Evolutionary conservation across 2,113 vertebrate species (phyloP).

Genomic region (Ranitomeya imitator): DNA sequence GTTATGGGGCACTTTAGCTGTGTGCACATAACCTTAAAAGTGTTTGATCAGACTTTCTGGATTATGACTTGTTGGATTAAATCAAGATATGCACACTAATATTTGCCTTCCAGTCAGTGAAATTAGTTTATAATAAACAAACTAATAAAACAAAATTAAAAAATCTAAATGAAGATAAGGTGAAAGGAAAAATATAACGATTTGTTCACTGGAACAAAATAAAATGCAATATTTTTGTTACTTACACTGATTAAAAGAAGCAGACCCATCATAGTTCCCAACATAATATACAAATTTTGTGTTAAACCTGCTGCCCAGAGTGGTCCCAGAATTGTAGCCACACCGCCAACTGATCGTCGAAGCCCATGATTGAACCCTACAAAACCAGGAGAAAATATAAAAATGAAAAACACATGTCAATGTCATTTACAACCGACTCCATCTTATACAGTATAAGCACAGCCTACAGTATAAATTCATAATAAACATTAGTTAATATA

Average conservation of each 20-base stretch:
- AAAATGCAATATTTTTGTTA: background rate
- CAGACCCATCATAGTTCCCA: conserved; percentile 80
- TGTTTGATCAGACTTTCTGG: background rate
- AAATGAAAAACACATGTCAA: background rate
- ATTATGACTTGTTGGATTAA: background rate
- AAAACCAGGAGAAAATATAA: background rate
- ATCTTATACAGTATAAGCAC: background rate
- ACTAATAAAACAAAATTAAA: too few species aligned
- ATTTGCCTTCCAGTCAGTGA: background rate
- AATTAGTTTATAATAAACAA: background rate
- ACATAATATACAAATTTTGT: conserved; percentile 78
- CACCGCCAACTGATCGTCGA: conserved; percentile 79
- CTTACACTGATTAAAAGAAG: conserved; percentile 76
- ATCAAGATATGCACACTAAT: background rate
- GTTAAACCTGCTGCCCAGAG: conserved; percentile 81
- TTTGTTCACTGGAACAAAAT: background rate
- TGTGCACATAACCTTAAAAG: too few species aligned
- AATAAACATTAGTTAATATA: too few species aligned
- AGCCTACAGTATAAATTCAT: background rate
- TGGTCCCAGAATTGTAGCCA: conserved; percentile 82
- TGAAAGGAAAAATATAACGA: background rate
- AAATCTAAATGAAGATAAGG: background rate
- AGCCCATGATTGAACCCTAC: conserved; percentile 82
- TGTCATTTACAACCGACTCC: background rate
- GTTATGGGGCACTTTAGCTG: too few species aligned